Evolutionary conservation across 2,797 vertebrate genomes (phyloP).

Genomic region (Loris lydekkerianus): DNA sequence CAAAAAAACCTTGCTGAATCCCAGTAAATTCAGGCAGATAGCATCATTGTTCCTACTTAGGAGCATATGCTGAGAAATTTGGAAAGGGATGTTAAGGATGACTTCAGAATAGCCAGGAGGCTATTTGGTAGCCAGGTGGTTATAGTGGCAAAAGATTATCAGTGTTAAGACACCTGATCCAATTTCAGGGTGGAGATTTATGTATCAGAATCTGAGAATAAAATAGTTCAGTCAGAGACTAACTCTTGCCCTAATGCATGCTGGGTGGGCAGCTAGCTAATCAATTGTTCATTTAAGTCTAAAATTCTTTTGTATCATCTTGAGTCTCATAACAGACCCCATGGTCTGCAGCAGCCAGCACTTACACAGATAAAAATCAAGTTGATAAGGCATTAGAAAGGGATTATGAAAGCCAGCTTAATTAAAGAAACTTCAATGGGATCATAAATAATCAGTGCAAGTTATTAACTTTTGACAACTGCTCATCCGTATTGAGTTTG

Average conservation of each 20-base stretch:
- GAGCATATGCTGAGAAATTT: not conserved
- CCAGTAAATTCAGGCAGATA: not conserved
- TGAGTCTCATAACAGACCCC: constrained; percentile 75
- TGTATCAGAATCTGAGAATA: not conserved
- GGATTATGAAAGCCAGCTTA: constrained; percentile 82
- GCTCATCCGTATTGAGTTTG: constrained; percentile 79
- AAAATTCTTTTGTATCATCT: constrained; percentile 74
- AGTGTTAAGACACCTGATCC: not conserved
- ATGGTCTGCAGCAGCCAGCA: constrained; percentile 49
- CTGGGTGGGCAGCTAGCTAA: constrained; percentile 40
- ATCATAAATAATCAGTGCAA: constrained; percentile 83
- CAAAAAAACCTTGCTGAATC: not conserved
- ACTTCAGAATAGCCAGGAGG: not conserved
- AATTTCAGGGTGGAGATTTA: not conserved
- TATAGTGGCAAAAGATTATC: not conserved
- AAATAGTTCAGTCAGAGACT: not conserved
- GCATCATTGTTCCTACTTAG: not conserved
- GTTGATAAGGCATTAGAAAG: constrained; percentile 81
- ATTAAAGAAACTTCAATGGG: constrained; percentile 84
- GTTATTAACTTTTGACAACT: constrained; percentile 85
- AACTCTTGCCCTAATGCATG: not conserved
- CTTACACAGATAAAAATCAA: constrained; percentile 80
- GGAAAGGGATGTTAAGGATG: not conserved
- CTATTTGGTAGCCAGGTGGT: not conserved
- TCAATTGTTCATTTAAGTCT: constrained; percentile 72